Conservation (phyloP, 2,888 invertebrate species). For the Chymomyza fuscimana region DNA sequence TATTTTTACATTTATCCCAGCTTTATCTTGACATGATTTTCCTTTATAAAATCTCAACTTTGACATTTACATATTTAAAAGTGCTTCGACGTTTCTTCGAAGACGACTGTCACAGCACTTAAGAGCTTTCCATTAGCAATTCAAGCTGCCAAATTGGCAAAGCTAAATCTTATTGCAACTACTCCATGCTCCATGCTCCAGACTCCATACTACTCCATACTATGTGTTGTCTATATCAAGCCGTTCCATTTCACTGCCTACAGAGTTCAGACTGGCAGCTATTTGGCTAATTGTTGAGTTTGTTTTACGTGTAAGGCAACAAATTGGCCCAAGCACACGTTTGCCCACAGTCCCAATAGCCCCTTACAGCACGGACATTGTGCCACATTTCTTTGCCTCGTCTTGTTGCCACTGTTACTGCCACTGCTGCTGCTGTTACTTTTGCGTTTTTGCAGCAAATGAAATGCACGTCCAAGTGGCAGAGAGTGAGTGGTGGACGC, state of each 20-base stretch:
- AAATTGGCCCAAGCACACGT: constrained; percentile 73
- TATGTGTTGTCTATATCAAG: not conserved
- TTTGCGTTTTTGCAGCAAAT: constrained; percentile 4
- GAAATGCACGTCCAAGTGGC: constrained; percentile 20
- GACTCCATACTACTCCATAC: not conserved
- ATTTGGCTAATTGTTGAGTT: constrained; percentile 74
- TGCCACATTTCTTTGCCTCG: constrained; percentile 7
- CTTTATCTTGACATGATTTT: not conserved
- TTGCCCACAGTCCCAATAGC: constrained; percentile 41
- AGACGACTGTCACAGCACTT: not conserved
- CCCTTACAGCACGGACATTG: not conserved
- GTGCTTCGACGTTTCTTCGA: not conserved
- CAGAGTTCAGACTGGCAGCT: not conserved
- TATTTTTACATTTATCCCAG: not conserved
- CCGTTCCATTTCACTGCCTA: not conserved
- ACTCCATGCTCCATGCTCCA: not conserved
- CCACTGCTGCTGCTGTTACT: too few species aligned
- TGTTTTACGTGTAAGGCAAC: constrained; percentile 73
- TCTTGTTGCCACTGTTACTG: not conserved
- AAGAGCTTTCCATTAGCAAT: not conserved
- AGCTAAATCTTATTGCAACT: not conserved
- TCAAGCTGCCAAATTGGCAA: not conserved
- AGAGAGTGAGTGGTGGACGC: not conserved
- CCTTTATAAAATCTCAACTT: not conserved
- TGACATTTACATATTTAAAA: not conserved